Base-by-base conservation (phyloP, 2,888 invertebrate species). In the Parascotia fuliginaria region DNA sequence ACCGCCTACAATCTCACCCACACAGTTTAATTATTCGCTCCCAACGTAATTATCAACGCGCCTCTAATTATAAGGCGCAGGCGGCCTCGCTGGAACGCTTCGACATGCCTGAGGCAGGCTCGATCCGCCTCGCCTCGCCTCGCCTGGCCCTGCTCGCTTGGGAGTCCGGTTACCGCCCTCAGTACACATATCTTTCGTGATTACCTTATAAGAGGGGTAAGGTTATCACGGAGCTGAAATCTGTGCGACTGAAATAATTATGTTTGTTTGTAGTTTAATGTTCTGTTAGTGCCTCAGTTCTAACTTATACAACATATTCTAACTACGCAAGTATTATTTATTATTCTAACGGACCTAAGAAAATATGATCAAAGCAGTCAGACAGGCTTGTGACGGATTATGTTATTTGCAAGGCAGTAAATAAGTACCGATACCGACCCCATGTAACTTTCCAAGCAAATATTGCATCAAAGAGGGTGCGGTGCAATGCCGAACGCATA, bases 21-120 rank as follows among this genome's bases (percentile, higher is more conserved):
- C 52, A 58, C 53, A 49, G 48, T 53, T 54, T 54, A 44, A 50
- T 64, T 66, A 66, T 58, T 59, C 54, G 49, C 44, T 55, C 19
- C 42, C 50, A 47, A 62, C 59, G 55, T 65, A 55, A 66, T 58
- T 55, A 64, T 60, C 46, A 54, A 27, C 44, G 56, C 46, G 48
- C 47, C 47, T 56, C 45, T 63, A 57, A 56, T 65, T 60, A 63
- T 45, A 33, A 48, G 42, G 48, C 48, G 60, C 36, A 47, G 34
- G 53, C 50, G 11, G 43, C 16, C 34, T 45, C 37, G 47, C 38
- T 42, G 40, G 34, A 15, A 40, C 28, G 39, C 43, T 38, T 34
- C 43, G 40, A 9, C 33, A 37, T 24, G 38, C 43, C 44, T 31
- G 36, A 16, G 41, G 22, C 22, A n/a, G n/a, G n/a, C n/a, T n/a